Evolutionary conservation across 2,888 invertebrate species (phyloP), one percentile per base, ranked within the genome.

Genomic region (Macrosoma leucophasiata): DNA sequence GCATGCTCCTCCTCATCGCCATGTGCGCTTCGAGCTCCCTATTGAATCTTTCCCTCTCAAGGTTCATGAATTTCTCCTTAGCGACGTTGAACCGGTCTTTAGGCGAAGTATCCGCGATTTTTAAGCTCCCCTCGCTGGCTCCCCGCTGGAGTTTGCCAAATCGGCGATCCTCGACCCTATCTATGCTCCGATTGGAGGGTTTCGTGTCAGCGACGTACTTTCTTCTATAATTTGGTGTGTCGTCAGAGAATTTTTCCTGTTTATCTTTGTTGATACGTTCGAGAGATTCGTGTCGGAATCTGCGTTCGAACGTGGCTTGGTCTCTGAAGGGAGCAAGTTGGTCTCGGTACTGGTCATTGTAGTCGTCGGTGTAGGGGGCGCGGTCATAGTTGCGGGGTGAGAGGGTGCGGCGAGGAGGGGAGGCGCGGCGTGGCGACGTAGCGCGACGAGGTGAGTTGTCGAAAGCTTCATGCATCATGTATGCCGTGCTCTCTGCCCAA

Each of bases 71-170:
- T 72, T 94, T 94, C 58, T 94, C 93, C 69, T 94, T 94, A 25
- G 94, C 94, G 53, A 94, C 94, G 53, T 92, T 91, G 73, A 94
- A 94, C 37, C 93, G 86, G 55, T 94, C 93, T 49, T 91, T 88
- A 1, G 93, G 93, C 1, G 90, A 88, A 27, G 71, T 55, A 50
- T 84, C 73, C 1, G 75, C 64, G 10, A 77, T 28, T 47, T 84
- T 82, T 28, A 79, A 50, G 60, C 85, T 73, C 46, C 86, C 60
- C 68, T 87, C 69, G 69, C 85, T 64, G 54, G 78, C 55, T 42
- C 85, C 69, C 40, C 82, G 54, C 13, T 77, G 77, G 2, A 81
- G 59, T 45, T 76, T 81, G 0, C 75, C 76, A 54, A 67, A 79
- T 54, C 79, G 56, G 51, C 86, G 56, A 36, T 86, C 86, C 38